These are phyloP conservation scores for Furcifer pardalis DNA, from an alignment of 2,797 vertebrate genomes.

Conservation along the genomic window DNA sequence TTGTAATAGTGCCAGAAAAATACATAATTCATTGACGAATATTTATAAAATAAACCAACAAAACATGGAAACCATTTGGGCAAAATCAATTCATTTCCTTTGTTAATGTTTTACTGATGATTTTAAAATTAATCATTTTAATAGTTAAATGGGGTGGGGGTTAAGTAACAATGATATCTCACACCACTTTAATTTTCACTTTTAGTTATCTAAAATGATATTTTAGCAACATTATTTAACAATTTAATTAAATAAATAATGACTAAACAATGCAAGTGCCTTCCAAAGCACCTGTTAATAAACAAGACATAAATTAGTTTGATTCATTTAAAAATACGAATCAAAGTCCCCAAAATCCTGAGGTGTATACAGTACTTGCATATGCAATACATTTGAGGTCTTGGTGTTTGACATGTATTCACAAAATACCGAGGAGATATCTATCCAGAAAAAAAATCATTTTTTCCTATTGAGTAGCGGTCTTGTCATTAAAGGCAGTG, in stretches of 20 bases:
- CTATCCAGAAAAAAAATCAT: neutral
- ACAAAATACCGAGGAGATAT: neutral
- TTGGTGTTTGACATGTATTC: neutral
- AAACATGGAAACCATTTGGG: neutral
- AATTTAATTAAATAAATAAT: no score
- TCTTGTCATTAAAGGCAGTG: constrained; percentile 38
- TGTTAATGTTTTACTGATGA: neutral
- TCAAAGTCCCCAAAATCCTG: neutral
- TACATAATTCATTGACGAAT: neutral
- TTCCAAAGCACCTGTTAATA: neutral
- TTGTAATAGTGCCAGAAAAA: constrained; percentile 12
- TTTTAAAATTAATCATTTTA: neutral
- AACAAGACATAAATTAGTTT: neutral
- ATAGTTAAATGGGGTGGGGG: no score
- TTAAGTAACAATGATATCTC: no score
- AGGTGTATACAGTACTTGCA: no score
- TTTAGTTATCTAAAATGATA: no score
- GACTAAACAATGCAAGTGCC: neutral
- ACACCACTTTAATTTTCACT: no score
- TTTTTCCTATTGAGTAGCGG: neutral
- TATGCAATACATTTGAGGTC: neutral
- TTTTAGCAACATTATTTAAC: no score
- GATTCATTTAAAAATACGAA: neutral
- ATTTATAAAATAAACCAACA: neutral
- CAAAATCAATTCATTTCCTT: no score